Conservation (phyloP, 2,888 invertebrate species). For the Allophyes oxyacanthae region DNA sequence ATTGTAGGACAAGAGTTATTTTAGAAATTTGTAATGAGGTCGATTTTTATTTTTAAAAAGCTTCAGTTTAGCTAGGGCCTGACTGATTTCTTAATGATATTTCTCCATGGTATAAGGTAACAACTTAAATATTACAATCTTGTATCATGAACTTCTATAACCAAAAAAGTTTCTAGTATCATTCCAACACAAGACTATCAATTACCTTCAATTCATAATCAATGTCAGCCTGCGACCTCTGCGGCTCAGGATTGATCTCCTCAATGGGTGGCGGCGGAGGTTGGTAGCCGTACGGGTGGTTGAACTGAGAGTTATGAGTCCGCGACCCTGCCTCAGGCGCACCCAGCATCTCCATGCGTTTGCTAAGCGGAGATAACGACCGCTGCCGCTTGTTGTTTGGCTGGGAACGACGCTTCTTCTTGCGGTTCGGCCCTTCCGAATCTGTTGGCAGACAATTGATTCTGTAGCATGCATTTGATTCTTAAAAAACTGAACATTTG, state of each 20-base stretch:
- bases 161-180: too few species aligned
- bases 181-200: too few species aligned
- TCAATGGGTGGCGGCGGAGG: constrained; percentile 88
- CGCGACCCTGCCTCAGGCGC: constrained; percentile 84
- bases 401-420: constrained; percentile 90
- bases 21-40: too few species aligned
- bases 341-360: constrained; percentile 93
- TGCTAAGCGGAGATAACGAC: constrained; percentile 94
- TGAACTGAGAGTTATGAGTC: constrained; percentile 91
- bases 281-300: constrained; percentile 91
- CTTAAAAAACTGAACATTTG: too few species aligned
- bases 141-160: too few species aligned
- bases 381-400: constrained; percentile 90
- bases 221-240: constrained; percentile 84
- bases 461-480: too few species aligned
- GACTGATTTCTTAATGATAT: too few species aligned
- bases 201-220: constrained; percentile 91
- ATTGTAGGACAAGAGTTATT: too few species aligned
- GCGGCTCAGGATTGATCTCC: constrained; percentile 74
- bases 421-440: constrained; percentile 86
- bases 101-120: too few species aligned
- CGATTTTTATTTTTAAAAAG: too few species aligned
- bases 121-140: too few species aligned
- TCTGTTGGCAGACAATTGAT: constrained; percentile 62
- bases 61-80: too few species aligned